These are phyloP conservation scores for Leistus spinibarbis DNA, from an alignment of 2,888 invertebrate genomes.

Conservation along the genomic window DNA sequence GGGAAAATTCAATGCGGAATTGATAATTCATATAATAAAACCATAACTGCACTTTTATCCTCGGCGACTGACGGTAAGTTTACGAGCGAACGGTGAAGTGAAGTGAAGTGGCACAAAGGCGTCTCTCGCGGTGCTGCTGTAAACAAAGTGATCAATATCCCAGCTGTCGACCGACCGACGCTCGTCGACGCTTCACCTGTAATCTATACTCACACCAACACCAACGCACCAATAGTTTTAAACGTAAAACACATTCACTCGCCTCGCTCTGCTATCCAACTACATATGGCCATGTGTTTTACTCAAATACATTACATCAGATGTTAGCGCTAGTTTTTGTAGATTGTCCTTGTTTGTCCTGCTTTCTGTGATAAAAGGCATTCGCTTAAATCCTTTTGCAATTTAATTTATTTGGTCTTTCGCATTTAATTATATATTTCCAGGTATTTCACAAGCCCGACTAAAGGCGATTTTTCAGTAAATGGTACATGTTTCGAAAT, in stretches of 20 bases:
- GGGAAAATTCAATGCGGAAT: slow-evolving; percentile 14
- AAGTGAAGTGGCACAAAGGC: slow-evolving; percentile 20
- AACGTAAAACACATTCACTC: neutral
- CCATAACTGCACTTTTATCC: slow-evolving; percentile 36
- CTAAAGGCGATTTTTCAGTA: too few relatives aligned
- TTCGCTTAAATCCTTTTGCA: too few relatives aligned
- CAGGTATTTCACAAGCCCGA: too few relatives aligned
- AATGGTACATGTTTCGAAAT: too few relatives aligned
- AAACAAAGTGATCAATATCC: slow-evolving; percentile 38
- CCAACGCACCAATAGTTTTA: neutral
- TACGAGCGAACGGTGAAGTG: slow-evolving; percentile 13
- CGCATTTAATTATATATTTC: too few relatives aligned
- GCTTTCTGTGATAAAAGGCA: neutral
- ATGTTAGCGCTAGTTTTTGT: neutral
- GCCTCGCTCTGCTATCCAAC: neutral
- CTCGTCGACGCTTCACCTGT: neutral
- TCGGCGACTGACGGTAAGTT: slow-evolving; percentile 13
- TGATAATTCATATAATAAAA: slow-evolving; percentile 39
- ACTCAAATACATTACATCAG: neutral
- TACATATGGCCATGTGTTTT: neutral
- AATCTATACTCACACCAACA: slow-evolving; percentile 2
- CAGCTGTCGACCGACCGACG: neutral
- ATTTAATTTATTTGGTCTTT: too few relatives aligned
- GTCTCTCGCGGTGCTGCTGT: slow-evolving; percentile 26
- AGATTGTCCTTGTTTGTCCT: neutral